Conservation (phyloP, 2,797 vertebrate species). For the Mycteria americana region DNA sequence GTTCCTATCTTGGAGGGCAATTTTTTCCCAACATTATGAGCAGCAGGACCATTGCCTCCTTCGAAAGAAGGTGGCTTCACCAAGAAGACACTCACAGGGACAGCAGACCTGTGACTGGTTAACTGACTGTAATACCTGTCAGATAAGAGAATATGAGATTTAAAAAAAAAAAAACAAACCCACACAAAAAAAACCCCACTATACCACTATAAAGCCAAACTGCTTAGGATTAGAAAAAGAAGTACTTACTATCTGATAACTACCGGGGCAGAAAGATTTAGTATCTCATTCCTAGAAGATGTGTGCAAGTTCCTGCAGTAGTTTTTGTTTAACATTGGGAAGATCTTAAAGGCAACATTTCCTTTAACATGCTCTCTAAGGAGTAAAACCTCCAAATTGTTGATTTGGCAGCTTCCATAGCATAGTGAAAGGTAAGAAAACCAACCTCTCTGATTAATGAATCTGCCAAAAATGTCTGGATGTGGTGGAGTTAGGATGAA, state of each 20-base stretch:
- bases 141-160: background rate
- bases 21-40: background rate
- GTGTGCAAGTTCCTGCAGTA: constrained; percentile 11
- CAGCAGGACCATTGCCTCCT: background rate
- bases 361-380: background rate
- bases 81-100: background rate
- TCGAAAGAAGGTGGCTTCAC: background rate
- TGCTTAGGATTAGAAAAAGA: background rate
- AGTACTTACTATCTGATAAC: background rate
- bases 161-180: background rate
- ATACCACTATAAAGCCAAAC: background rate
- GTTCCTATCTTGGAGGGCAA: background rate
- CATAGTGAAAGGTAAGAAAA: background rate
- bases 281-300: constrained; percentile 24
- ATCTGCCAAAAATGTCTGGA: constrained; percentile 31
- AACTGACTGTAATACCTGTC: background rate
- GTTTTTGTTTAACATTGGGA: constrained; percentile 12
- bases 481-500: background rate
- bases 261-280: background rate
- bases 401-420: constrained; percentile 2
- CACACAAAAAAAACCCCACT: too few species aligned
- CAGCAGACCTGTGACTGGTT: background rate
- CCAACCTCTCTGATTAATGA: background rate
- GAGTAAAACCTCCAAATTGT: background rate
- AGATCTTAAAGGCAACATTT: constrained; percentile 7